Evolutionary conservation across 2,888 invertebrate species (phyloP), one percentile per base, ranked within the genome.

Genomic region (Salpingus planirostris): DNA sequence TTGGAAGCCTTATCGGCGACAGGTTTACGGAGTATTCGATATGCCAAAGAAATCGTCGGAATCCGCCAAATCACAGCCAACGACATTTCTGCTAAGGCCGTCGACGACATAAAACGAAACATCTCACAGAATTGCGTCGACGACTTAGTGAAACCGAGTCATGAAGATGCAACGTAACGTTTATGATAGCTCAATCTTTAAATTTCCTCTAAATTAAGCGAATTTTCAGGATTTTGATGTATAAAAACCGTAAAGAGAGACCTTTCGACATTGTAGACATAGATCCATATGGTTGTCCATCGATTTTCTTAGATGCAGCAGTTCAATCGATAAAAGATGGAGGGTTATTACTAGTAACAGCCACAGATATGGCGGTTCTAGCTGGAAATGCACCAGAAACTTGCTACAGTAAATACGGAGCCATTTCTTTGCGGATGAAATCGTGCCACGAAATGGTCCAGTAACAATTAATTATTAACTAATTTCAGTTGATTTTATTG

Each of bases 231-330:
- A 77, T 85, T 64, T 56, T 90, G 2, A 91, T 95, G 91, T 86
- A 90, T 54, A 70, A 78, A 47, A 80, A 85, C 50, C 77, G 80
- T 29, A 68, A 68, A 11, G 66, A 70, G 12, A 71, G 80, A 31
- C 73, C 80, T 21, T 96, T 93, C 60, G 78, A 93, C 53, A 89
- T 80, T 0, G 79, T 99, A 29, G 98, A 99, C 63, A 65, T 99
- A 34, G 98, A 99, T 67, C 98, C 98, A 0, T 99, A 97, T 47
- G 98, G 98, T 2, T 90, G 91, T 50, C 93, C 98, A 0, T 80
- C 89, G 1, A 77, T 78, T 22, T 99, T 98, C 65, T 69, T 99
- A 0, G 93, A 95, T 57, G 74, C 84, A 0, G 90, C 92, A 0
- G 80, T 96, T 0, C 86, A 89, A 59, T 77, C 80, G 36, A 67